Conservation (phyloP, 2,113 vertebrate genomes). For the Callopanchax toddi region DNA sequence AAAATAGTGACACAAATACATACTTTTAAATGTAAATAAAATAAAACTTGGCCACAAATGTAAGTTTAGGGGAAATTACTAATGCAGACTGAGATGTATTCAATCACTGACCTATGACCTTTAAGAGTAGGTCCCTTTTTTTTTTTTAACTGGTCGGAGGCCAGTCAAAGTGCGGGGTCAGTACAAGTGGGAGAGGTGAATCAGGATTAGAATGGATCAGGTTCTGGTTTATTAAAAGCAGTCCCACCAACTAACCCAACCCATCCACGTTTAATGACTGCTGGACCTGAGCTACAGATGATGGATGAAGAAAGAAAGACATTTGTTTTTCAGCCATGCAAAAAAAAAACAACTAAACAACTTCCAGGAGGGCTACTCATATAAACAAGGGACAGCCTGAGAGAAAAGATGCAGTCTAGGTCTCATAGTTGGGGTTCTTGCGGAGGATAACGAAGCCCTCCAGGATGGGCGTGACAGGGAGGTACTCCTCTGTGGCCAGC, state of each 20-base stretch:
- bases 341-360: constrained; percentile 51
- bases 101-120: constrained; percentile 30
- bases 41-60: constrained; percentile 55
- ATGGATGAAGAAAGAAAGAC: constrained; percentile 34
- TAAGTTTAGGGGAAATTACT: constrained; percentile 2
- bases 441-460: constrained; percentile 98
- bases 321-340: constrained; percentile 52
- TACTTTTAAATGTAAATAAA: constrained; percentile 66
- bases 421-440: constrained; percentile 96
- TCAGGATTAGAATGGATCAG: constrained; percentile 38
- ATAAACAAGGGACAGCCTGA: constrained; percentile 17
- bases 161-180: constrained; percentile 39
- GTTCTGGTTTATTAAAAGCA: constrained; percentile 48
- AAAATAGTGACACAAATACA: constrained; percentile 50
- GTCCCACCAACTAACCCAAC: constrained; percentile 45
- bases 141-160: constrained; percentile 19
- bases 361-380: constrained; percentile 41
- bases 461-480: constrained; percentile 94
- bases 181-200: constrained; percentile 14
- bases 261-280: constrained; percentile 41
- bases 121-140: constrained; percentile 16
- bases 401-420: constrained; percentile 70
- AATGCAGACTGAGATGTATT: constrained; percentile 31
- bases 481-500: constrained; percentile 94
- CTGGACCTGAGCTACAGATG: constrained; percentile 29